Conservation (phyloP, 37 sponge, comb jelly and placozoan genomes). For the Halichondria panicea region DNA sequence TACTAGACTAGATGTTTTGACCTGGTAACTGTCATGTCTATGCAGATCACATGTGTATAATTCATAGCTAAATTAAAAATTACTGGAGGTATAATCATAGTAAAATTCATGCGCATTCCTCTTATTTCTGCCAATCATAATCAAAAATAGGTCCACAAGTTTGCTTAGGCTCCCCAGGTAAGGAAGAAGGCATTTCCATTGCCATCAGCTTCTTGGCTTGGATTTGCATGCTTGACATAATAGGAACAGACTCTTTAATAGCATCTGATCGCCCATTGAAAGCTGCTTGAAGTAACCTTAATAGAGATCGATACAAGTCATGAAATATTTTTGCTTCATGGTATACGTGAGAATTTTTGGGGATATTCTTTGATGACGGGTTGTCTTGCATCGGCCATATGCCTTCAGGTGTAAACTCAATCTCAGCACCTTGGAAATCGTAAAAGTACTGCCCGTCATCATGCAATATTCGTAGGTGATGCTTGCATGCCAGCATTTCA, state of each 20-base stretch:
- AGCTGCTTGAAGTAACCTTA: slow-evolving; percentile 41
- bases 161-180: background rate
- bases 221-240: slow-evolving; percentile 58
- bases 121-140: slow-evolving; percentile 75
- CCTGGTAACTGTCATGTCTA: no score
- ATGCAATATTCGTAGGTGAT: background rate
- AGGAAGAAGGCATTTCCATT: background rate
- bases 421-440: slow-evolving; percentile 24
- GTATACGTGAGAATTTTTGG: slow-evolving; percentile 30
- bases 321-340: slow-evolving; percentile 60
- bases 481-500: slow-evolving; percentile 60
- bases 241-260: slow-evolving; percentile 21
- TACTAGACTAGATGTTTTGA: no score
- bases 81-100: no score
- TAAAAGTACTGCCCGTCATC: slow-evolving; percentile 13
- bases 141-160: slow-evolving; percentile 72
- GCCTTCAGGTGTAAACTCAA: slow-evolving; percentile 50
- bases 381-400: slow-evolving; percentile 80
- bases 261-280: slow-evolving; percentile 50
- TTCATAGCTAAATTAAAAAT: no score
- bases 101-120: no score
- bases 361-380: slow-evolving; percentile 27
- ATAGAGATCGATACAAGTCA: slow-evolving; percentile 25
- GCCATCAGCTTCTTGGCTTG: slow-evolving; percentile 58
- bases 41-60: no score